Evolutionary conservation across 2,888 invertebrate genomes (phyloP), one percentile per base, ranked within the genome.

Genomic region (Malacosoma neustria): DNA sequence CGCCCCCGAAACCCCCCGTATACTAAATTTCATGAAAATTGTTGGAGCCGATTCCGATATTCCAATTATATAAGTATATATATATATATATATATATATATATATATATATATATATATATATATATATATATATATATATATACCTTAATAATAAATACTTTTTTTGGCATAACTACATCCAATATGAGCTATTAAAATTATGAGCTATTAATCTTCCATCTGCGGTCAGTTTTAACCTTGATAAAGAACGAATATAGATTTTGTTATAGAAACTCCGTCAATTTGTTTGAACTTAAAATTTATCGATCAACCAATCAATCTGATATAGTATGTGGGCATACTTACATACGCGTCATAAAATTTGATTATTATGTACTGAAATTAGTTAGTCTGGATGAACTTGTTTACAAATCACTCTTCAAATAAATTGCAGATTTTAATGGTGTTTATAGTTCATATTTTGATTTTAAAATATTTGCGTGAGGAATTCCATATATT

Each of bases 221-320:
- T 9, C 29, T 34, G 12, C 12, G 15, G 15, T 29, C 4, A 34
- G 29, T 13, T 29, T 7, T 11, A 2, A 13, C 7, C 29, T 29
- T 4, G 9, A 13, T 13, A 34, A 29, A 34, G 34, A 29, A 7
- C 29, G 9, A 22, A 14, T 11, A n/a, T 12, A 34, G 22, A 22
- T 22, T 9, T 5, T 22, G 22, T 9, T 22, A 22, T 22, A 9
- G 9, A 22, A 22, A 22, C 22, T 22, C 22, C 22, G 22, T 3
- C 22, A 22, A 22, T 22, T 22, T 22, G 22, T 22, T 29, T 9
- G 38, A 41, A 22, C n/a, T 37, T 35, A 22, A n/a, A 38, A 33
- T 37, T 37, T 42, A 36, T 41, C 11, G 29, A 37, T 33, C 15
- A 35, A 47, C 38, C 39, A 41, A 46, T 41, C 43, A 45, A 42